Base-by-base conservation (phyloP, 2,113 vertebrate genomes). In the Clarias batrachus region DNA sequence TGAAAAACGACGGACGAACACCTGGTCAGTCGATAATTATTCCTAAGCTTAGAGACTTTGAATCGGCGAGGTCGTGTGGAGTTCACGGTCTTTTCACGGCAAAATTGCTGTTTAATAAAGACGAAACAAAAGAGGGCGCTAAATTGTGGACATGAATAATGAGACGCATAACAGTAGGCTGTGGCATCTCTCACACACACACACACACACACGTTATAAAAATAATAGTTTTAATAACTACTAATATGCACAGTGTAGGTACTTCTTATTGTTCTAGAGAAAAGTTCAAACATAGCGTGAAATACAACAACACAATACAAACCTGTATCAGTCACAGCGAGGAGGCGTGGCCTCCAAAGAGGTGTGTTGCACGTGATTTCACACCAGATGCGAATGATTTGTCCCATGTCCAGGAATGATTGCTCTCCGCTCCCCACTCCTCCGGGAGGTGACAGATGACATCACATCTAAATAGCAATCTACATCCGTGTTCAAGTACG, bases 11-110 rank as follows among this genome's bases (percentile, higher is more conserved):
- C 23, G 5, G 73, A 85, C 73, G 65, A 41, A 33, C 11, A 71
- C 52, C 56, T 54, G 78, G 56, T 71, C 91, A 94, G 93, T 94
- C 93, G 94, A 94, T 94, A 93, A 93, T 93, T 94, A 92, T 88
- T 88, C 88, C 30, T 27, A 73, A 86, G 33, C 56, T 59, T 87
- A 27, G 88, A 54, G n/a, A 41, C 74, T 91, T 91, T 88, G 27
- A 54, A 56, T 87, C 89, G 92, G 91, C 91, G 89, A 92, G 91
- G 90, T 91, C 89, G 83, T 89, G 59, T 82, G 77, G 81, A 87
- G 91, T 92, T 88, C 93, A 87, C 85, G 63, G 90, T 77, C 83
- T 74, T 82, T 90, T 68, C 78, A n/a, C 30, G 86, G 57, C 66
- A 56, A 56, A 95, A 94, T 94, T 94, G 93, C 91, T 90, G 70